Percentiles rank a stretch among this genome's conserved stretches.
Evolutionary conservation across 2,113 vertebrate species (phyloP).

Genomic region (Oostethus manadensis): DNA sequence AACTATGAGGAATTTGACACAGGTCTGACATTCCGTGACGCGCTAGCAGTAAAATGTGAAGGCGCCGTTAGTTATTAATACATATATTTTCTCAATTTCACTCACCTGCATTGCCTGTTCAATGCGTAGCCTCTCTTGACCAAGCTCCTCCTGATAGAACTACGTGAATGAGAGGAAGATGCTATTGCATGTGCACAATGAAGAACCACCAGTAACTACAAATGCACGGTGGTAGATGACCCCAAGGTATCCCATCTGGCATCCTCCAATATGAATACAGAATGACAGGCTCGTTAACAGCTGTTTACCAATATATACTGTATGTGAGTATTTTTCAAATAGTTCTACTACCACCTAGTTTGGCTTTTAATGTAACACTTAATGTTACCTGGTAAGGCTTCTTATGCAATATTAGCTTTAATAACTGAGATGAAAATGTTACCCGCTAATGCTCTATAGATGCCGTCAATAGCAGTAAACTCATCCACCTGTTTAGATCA

Average conservation of each 20-base stretch:
- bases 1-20: constrained; percentile 13
- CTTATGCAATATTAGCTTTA: neutral
- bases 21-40: constrained; percentile 36
- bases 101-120: constrained; percentile 78
- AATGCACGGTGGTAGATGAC: no score
- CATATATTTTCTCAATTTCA: neutral
- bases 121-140: constrained; percentile 70
- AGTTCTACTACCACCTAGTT: neutral
- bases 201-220: neutral
- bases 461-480: neutral
- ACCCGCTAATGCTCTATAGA: neutral
- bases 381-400: neutral
- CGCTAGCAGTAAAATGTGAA: constrained; percentile 5
- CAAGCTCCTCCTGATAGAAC: constrained; percentile 76
- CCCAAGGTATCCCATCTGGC: no score
- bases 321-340: no score
- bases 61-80: neutral
- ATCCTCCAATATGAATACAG: no score
- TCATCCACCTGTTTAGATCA: constrained; percentile 10
- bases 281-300: no score
- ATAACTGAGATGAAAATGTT: neutral
- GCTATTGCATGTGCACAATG: neutral
- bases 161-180: constrained; percentile 41
- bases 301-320: no score
- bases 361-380: neutral